These are phyloP conservation scores for Laterallus jamaicensis DNA, from an alignment of 2,113 vertebrate species.

Conservation along the genomic window DNA sequence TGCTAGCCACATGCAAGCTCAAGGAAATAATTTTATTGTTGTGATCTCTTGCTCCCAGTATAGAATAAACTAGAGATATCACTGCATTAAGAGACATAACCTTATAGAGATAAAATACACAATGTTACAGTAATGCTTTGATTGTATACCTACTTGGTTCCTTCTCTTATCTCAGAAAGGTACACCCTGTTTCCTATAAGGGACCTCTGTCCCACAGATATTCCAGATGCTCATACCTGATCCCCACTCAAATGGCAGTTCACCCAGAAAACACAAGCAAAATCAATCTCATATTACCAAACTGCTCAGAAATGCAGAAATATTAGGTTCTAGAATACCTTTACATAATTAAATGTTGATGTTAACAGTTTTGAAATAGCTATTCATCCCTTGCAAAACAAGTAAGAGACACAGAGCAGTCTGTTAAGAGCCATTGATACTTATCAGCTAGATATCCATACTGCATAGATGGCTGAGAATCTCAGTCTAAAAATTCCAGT, in stretches of 20 bases:
- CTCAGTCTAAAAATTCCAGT: not conserved
- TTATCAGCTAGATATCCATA: not conserved
- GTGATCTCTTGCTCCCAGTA: not conserved
- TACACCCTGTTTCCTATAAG: not conserved
- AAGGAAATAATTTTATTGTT: not conserved
- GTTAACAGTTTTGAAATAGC: not conserved
- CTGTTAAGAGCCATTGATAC: not conserved
- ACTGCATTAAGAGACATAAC: not conserved
- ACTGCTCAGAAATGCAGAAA: not conserved
- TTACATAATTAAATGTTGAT: not conserved
- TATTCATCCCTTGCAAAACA: not conserved
- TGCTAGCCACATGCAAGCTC: not conserved
- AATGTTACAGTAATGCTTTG: not conserved
- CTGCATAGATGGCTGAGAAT: not conserved
- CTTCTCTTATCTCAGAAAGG: not conserved
- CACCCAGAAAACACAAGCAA: not conserved
- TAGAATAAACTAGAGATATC: not conserved
- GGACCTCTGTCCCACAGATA: not conserved
- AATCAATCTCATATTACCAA: not conserved
- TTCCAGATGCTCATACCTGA: not conserved
- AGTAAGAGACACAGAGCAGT: not conserved
- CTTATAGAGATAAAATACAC: not conserved
- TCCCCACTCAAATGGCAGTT: not conserved
- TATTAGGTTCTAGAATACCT: not conserved
- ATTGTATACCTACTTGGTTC: not conserved